These are phyloP conservation scores for Artibeus lituratus DNA, from an alignment of 2,797 vertebrate species.

Conservation along the genomic window DNA sequence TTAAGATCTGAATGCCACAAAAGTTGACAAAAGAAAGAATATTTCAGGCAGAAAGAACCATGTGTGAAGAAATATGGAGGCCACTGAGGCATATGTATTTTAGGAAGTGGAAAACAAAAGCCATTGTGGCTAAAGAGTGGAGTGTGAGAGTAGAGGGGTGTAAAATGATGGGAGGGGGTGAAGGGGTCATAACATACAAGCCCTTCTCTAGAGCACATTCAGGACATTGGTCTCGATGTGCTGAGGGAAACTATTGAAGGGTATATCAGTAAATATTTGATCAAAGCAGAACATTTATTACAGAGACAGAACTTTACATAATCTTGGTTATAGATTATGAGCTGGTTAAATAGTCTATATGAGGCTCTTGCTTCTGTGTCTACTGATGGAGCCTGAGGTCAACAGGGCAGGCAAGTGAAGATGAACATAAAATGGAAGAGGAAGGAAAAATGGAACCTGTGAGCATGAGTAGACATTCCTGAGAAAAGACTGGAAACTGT, in stretches of 20 bases:
- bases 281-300: not conserved
- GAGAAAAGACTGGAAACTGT: not conserved
- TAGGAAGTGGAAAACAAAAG: not conserved
- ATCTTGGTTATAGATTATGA: too few relatives aligned
- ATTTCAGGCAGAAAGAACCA: not conserved
- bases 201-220: not conserved
- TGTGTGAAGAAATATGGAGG: not conserved
- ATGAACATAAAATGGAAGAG: not conserved
- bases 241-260: not conserved
- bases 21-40: not conserved
- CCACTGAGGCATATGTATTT: not conserved
- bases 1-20: not conserved
- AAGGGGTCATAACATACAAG: not conserved
- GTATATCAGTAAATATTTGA: not conserved
- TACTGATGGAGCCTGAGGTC: not conserved
- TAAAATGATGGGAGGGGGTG: not conserved
- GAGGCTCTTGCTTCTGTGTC: not conserved
- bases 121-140: not conserved
- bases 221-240: not conserved
- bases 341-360: not conserved
- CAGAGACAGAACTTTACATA: not conserved
- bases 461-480: not conserved
- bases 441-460: not conserved
- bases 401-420: not conserved
- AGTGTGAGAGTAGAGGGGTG: not conserved